Evolutionary conservation across 2,797 vertebrate species (phyloP), one percentile per base, ranked within the genome.

Genomic region (Parauchenoglanis punctatus): DNA sequence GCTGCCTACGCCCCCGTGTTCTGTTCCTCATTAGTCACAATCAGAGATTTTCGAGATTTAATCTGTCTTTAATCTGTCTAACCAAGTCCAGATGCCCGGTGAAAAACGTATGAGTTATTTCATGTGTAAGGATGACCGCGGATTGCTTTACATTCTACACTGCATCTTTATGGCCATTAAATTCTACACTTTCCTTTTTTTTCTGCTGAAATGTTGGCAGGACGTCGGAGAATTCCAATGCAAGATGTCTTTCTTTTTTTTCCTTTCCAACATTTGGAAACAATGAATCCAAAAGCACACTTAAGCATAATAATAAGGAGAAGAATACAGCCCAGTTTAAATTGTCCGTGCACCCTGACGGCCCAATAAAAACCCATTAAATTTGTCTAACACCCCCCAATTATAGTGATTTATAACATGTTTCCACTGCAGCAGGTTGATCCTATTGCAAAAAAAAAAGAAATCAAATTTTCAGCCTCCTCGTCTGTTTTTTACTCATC

Each of bases 321-420:
- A 77, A 83, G 85, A 58, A 83, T 56, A 61, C 61, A 67, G 63
- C 46, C 83, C 61, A 35, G 67, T 63, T 87, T 82, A 78, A 90
- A 90, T 88, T 83, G 82, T 82, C 59, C 89, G 17, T 88, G 52
- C 72, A 82, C 83, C 83, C 82, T 84, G 58, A 58, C 70, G 84
- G 87, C 77, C 80, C 87, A 90, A 87, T 87, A 81, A 85, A 85
- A 84, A 86, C 72, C 87, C 85, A 88, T 86, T 85, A 82, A 59
- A 85, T 78, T 72, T 85, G 72, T 82, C 82, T 84, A 54, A 75
- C 86, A 77, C 86, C 73, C 59, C 73, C 63, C 35, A 58, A 88
- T 84, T 63, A 76, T 18, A 35, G 59, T 88, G 78, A 90, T 88
- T 90, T 88, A 87, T 85, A 65, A 90, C 44, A 72, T 88, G 85